Evolutionary conservation across 1,140 invertebrate species (phyloP).

Genomic region (Drosophila fuyamai): DNA sequence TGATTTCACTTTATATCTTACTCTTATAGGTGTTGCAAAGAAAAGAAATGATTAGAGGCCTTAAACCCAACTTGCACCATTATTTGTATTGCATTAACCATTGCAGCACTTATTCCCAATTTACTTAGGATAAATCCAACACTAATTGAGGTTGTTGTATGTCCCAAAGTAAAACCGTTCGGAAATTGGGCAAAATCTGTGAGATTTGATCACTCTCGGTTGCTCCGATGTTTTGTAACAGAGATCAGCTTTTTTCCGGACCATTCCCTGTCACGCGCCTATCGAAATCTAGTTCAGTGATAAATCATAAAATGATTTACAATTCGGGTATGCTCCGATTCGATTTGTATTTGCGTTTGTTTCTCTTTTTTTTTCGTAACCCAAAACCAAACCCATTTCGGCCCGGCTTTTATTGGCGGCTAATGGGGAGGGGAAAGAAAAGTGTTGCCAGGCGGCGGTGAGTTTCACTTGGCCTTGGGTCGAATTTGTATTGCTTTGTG

Average conservation of each 20-base stretch:
- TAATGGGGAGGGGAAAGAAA: slow-evolving; percentile 53
- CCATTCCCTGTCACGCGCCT: slow-evolving; percentile 62
- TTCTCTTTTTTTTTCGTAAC: slow-evolving; percentile 43
- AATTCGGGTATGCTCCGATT: slow-evolving; percentile 52
- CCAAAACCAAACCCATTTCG: slow-evolving; percentile 49
- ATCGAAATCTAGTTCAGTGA: slow-evolving; percentile 69
- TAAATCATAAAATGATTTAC: slow-evolving; percentile 73
- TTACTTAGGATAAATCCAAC: slow-evolving; percentile 20
- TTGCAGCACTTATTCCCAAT: slow-evolving; percentile 28
- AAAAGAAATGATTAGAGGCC: neutral
- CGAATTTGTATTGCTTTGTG: slow-evolving; percentile 26
- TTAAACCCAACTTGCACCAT: neutral
- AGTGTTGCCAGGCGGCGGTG: slow-evolving; percentile 57
- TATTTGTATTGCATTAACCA: slow-evolving; percentile 6
- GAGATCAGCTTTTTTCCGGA: slow-evolving; percentile 30
- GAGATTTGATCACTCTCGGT: slow-evolving; percentile 34
- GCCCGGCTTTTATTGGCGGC: slow-evolving; percentile 47
- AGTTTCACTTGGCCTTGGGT: slow-evolving; percentile 65
- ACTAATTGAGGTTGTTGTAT: slow-evolving; percentile 23
- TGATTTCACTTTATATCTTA: neutral
- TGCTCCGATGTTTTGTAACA: slow-evolving; percentile 46
- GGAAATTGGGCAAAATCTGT: slow-evolving; percentile 28
- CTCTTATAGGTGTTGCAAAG: neutral
- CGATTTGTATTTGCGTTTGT: slow-evolving; percentile 31
- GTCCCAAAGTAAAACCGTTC: slow-evolving; percentile 7